Conservation (phyloP, 2,113 vertebrate species). For the Dendrocopos noguchii region DNA sequence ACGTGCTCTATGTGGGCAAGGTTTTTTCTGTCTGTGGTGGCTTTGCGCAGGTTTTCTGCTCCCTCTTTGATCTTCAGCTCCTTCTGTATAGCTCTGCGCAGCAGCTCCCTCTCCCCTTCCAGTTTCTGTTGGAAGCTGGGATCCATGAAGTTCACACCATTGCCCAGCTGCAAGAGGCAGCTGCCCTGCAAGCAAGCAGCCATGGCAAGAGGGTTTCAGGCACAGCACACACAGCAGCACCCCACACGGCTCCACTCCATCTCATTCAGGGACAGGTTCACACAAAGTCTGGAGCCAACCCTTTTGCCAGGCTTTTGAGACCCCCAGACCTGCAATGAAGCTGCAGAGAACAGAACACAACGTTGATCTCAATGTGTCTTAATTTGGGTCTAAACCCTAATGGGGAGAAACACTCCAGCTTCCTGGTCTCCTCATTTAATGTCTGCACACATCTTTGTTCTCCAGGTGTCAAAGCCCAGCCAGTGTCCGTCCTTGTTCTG, state of each 20-base stretch:
- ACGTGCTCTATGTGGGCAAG: conserved; percentile 88
- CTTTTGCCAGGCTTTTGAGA: background rate
- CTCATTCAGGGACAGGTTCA: background rate
- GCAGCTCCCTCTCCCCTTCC: conserved; percentile 87
- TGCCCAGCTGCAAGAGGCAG: conserved; percentile 79
- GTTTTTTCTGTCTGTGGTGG: conserved; percentile 87
- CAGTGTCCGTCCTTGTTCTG: background rate
- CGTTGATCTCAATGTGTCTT: background rate
- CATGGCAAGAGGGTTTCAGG: background rate
- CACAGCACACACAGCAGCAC: background rate
- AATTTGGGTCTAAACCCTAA: background rate
- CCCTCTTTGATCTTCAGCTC: conserved; percentile 97
- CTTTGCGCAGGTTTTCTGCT: conserved; percentile 89
- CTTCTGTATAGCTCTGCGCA: conserved; percentile 91
- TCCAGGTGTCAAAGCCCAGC: background rate
- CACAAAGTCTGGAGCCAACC: background rate
- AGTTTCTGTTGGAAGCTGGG: conserved; percentile 84
- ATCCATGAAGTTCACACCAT: conserved; percentile 81
- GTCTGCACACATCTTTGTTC: background rate
- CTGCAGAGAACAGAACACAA: background rate
- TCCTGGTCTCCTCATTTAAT: background rate
- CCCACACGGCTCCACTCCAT: background rate
- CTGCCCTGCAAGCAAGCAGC: conserved; percentile 62
- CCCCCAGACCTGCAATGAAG: background rate
- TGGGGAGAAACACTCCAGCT: background rate